These are phyloP conservation scores for Glossosoma conforme DNA, from an alignment of 1,140 invertebrate species.

Conservation along the genomic window DNA sequence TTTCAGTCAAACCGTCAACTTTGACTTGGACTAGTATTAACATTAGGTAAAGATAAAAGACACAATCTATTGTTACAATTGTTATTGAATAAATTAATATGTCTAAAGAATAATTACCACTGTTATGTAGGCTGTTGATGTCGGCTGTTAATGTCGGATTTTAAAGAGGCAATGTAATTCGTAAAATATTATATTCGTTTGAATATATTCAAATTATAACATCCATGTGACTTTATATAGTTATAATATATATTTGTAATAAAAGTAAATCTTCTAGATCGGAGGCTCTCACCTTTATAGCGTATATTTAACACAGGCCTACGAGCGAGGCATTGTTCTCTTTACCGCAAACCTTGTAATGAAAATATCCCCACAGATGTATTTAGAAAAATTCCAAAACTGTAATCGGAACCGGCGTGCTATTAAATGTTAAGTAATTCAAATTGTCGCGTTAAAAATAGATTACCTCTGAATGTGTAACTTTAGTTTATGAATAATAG, in stretches of 20 bases:
- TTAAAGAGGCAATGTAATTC: too few species aligned
- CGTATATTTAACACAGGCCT: too few species aligned
- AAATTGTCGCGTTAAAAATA: too few species aligned
- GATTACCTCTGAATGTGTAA: too few species aligned
- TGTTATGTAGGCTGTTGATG: slow-evolving; percentile 13
- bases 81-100: slow-evolving; percentile 10
- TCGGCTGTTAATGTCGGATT: background rate
- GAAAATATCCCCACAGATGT: too few species aligned
- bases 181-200: background rate
- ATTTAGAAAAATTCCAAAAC: too few species aligned
- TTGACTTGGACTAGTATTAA: background rate
- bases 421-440: too few species aligned
- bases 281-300: background rate
- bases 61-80: slow-evolving; percentile 8
- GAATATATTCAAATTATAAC: background rate
- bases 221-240: background rate
- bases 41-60: background rate
- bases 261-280: background rate
- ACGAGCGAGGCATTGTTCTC: too few species aligned
- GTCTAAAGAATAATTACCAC: slow-evolving; percentile 6
- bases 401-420: too few species aligned
- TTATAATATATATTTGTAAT: background rate
- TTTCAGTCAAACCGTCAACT: too few species aligned
- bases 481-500: too few species aligned
- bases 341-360: too few species aligned